phyloP scores from a whole-genome alignment of 2,797 vertebrate species.

The Coranthus polyacanthus region DNA sequence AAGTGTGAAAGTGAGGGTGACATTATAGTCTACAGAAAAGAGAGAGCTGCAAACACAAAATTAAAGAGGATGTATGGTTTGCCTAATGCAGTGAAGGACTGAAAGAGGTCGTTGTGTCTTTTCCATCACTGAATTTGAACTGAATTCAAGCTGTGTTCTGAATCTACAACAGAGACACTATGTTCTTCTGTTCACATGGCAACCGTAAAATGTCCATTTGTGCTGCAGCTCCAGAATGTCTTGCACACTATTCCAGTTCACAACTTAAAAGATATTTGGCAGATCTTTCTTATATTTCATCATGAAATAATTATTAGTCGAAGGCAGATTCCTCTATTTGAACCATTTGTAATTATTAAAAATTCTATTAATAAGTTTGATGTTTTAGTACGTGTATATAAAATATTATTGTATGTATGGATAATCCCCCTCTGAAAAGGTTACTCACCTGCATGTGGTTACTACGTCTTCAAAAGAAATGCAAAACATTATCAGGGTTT shows the following conservation, averaged over 20 bases:
- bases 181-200: conserved; percentile 60
- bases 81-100: conserved; percentile 9
- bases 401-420: conserved; percentile 51
- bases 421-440: conserved; percentile 9
- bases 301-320: conserved; percentile 6
- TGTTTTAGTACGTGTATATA: conserved; percentile 62
- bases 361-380: conserved; percentile 42
- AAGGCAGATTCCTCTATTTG: conserved; percentile 15
- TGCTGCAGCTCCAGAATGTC: conserved; percentile 32
- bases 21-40: conserved; percentile 17
- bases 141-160: conserved; percentile 21
- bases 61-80: conserved; percentile 5
- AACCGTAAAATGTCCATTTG: conserved; percentile 56
- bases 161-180: conserved; percentile 36
- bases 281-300: conserved; percentile 43
- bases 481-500: conserved; percentile 28
- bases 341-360: conserved; percentile 39
- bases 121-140: conserved; percentile 31
- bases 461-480: conserved; percentile 24
- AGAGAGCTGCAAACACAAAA: conserved; percentile 10
- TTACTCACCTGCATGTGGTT: conserved; percentile 7
- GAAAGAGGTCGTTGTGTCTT: conserved; percentile 37
- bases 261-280: conserved; percentile 34
- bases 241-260: conserved; percentile 16
- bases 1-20: neutral